Base-by-base conservation (phyloP, 1,140 invertebrate species). In the Hormaphis cornu region DNA sequence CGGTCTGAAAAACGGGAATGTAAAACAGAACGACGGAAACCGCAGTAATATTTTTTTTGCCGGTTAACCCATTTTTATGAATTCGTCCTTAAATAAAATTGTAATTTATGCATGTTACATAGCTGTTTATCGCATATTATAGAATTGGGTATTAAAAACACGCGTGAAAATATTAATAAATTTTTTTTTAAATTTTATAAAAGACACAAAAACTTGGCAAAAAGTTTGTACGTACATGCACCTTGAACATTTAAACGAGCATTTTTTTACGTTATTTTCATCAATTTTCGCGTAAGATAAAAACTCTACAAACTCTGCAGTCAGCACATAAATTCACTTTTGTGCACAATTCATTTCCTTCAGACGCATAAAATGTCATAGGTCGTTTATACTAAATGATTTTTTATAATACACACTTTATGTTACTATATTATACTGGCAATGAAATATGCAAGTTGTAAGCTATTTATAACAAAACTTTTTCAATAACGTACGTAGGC, bases 391-490 rank as follows among this genome's bases (percentile, higher is more conserved):
- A 22, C 9, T 54, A 54, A 54, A 54, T 30, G n/a, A 35, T 35
- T 54, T 54, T 54, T 20, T 5, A 33, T 35, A 50, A 12, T 24
- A 54, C 35, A 14, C 52, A 18, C 35, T 54, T 33, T 54, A 54
- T 33, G n/a, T n/a, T n/a, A n/a, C n/a, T n/a, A n/a, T n/a, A n/a
- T n/a, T n/a, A 54, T 33, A 7, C 6, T 35, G n/a, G n/a, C n/a
- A 33, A 18, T 54, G 52, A 54, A 54, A 33, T 54, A 54, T 54
- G 28, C 52, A 54, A 54, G 52, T 54, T 54, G 16, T 30, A 18
- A 6, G n/a, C 52, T 33, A 14, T 54, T 33, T 35, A 54, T 54
- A 54, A 54, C 6, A 54, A 26, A 54, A 54, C 52, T 22, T 54
- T 54, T 14, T 54, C 52, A 54, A 54, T 54, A 54, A 35, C n/a